A percentile compares a stretch with the other conserved stretches of the same genome.
Evolutionary conservation across 2,888 invertebrate genomes (phyloP).

Genomic region (Cephus sareptanus): DNA sequence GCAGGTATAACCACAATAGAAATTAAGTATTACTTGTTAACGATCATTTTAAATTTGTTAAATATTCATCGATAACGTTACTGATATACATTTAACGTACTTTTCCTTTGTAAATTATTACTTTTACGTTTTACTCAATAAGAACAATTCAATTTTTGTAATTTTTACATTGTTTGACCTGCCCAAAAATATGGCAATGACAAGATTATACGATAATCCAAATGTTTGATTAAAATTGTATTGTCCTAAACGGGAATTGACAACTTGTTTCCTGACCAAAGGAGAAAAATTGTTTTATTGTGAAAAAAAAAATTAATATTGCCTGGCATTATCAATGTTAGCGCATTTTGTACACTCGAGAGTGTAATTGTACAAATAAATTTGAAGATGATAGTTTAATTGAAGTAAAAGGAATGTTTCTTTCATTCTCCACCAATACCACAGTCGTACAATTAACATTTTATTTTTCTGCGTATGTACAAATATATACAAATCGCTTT

Average conservation of each 20-base stretch:
- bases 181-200: background rate
- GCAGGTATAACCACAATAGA: background rate
- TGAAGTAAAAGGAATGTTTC: background rate
- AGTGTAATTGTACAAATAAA: conserved; percentile 16
- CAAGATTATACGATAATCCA: background rate
- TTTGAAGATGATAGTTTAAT: background rate
- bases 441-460: conserved; percentile 14
- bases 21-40: background rate
- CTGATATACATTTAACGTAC: background rate
- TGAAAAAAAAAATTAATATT: background rate
- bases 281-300: background rate
- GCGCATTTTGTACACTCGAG: conserved; percentile 14
- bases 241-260: background rate
- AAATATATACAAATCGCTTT: conserved; percentile 31
- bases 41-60: background rate
- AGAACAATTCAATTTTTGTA: background rate
- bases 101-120: background rate
- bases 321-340: background rate
- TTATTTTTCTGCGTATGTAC: conserved; percentile 29
- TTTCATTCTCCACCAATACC: background rate
- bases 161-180: background rate
- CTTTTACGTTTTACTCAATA: background rate
- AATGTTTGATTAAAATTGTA: background rate
- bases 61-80: background rate
- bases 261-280: background rate